Base-by-base conservation (phyloP, 1,140 invertebrate species). In the Heliothis subflexa region DNA sequence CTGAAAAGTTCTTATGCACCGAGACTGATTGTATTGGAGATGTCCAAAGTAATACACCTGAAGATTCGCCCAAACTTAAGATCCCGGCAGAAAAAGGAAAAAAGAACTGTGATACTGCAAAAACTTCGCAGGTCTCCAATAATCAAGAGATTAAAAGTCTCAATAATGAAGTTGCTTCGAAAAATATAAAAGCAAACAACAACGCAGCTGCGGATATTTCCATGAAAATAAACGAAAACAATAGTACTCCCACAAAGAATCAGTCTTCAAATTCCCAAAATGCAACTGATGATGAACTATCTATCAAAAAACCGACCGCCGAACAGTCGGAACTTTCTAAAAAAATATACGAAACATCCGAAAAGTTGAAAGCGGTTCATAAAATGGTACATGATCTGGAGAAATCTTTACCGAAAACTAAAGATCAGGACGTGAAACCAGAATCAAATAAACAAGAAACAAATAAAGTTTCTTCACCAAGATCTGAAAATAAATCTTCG, bases 381-480 rank as follows among this genome's bases (percentile, higher is more conserved):
- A 95, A 93, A 91, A 90, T 95, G 91, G 93, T 95, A 64, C 85
- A 95, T 75, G 94, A 95, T 81, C 87, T 94, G 72, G 94, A 95
- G 83, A 95, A 95, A 81, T 89, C 85, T 72, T 85, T 94, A 78
- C 94, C 94, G 21, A 95, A 94, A 88, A 80, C 87, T 33, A 95
- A 95, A 79, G 94, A 95, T 9, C 72, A 72, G 77, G 94, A 95
- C 77, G 54, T 76, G 5, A 93, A 91, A 82, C 33, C 68, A 62
- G 91, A 93, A 25, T 75, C 82, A 28, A 80, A 79, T 13, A 95
- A 93, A 88, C 76, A 75, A 81, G 94, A 95, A 62, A 80, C 80
- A 3, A 82, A 81, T 68, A 90, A 89, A 87, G 85, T 86, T 49
- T 86, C 88, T 45, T 89, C 91, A 28, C 90, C 93, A 12, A 92